Conservation (phyloP, 2,797 vertebrate genomes). For the Sphenopsis melanotis region DNA sequence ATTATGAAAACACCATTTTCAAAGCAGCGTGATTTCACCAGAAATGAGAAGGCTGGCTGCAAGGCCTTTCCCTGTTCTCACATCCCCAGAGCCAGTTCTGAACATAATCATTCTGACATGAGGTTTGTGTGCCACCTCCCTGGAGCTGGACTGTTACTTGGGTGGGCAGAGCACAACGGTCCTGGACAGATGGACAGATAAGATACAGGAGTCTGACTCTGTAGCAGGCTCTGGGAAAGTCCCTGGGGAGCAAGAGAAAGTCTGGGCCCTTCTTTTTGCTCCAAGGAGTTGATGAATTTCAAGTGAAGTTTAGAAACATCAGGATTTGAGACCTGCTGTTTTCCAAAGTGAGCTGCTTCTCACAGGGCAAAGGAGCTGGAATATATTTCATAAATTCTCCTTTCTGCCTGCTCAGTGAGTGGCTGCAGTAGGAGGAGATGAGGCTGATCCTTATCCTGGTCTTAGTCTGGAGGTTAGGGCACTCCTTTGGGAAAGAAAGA, state of each 20-base stretch:
- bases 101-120: not conserved
- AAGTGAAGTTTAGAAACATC: not conserved
- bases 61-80: not conserved
- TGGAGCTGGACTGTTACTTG: not conserved
- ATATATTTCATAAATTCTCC: not conserved
- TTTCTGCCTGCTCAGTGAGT: not conserved
- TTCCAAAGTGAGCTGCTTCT: not conserved
- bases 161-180: not conserved
- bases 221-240: fast-evolving
- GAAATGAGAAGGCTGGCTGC: not conserved
- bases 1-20: not conserved
- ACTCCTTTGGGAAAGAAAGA: not conserved
- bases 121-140: not conserved
- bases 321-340: not conserved
- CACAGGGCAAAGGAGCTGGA: not conserved
- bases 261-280: not conserved
- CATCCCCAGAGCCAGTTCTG: not conserved
- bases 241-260: not conserved
- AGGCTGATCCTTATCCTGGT: not conserved
- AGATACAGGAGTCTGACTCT: not conserved
- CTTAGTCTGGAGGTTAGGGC: not conserved
- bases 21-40: not conserved
- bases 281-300: not conserved
- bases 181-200: not conserved
- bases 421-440: not conserved